phyloP scores from a whole-genome alignment of 2,888 invertebrate genomes.

The Epicampocera succincta region DNA sequence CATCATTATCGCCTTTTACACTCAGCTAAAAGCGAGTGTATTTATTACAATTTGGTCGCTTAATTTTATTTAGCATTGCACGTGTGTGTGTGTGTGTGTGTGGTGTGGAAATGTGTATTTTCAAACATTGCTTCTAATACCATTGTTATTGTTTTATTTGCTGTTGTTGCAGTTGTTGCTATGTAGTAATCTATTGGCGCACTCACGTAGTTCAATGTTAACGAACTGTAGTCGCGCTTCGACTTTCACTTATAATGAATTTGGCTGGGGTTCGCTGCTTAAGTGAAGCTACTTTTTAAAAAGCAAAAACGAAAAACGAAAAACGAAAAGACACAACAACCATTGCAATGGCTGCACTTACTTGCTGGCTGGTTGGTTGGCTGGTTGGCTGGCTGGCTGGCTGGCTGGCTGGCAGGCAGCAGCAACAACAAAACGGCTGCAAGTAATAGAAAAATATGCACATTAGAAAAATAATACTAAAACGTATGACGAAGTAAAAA shows the following conservation, averaged over 20 bases:
- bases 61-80: slow-evolving; percentile 28
- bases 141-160: slow-evolving; percentile 53
- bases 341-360: slow-evolving; percentile 56
- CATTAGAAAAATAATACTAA: slow-evolving; percentile 69
- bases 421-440: slow-evolving; percentile 39
- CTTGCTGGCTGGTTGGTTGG: slow-evolving; percentile 15
- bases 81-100: slow-evolving; percentile 28
- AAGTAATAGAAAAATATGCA: slow-evolving; percentile 66
- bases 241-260: slow-evolving; percentile 81
- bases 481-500: slow-evolving; percentile 57
- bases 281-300: slow-evolving; percentile 63
- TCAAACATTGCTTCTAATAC: slow-evolving; percentile 57
- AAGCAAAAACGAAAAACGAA: slow-evolving; percentile 21
- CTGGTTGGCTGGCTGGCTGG: too few species aligned
- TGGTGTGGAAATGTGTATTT: slow-evolving; percentile 38
- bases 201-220: slow-evolving; percentile 80
- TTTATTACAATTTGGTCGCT: slow-evolving; percentile 21
- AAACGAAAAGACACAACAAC: slow-evolving; percentile 39
- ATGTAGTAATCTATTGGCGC: slow-evolving; percentile 67
- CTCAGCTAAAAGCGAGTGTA: slow-evolving; percentile 8
- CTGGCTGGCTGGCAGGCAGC: slow-evolving; percentile 34
- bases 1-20: slow-evolving; percentile 17
- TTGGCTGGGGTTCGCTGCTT: slow-evolving; percentile 75
- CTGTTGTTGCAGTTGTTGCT: slow-evolving; percentile 45
- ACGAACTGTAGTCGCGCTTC: slow-evolving; percentile 77